Evolutionary conservation across 2,113 vertebrate genomes (phyloP), one percentile per base, ranked within the genome.

Genomic region (Rhinolophus ferrumequinum): DNA sequence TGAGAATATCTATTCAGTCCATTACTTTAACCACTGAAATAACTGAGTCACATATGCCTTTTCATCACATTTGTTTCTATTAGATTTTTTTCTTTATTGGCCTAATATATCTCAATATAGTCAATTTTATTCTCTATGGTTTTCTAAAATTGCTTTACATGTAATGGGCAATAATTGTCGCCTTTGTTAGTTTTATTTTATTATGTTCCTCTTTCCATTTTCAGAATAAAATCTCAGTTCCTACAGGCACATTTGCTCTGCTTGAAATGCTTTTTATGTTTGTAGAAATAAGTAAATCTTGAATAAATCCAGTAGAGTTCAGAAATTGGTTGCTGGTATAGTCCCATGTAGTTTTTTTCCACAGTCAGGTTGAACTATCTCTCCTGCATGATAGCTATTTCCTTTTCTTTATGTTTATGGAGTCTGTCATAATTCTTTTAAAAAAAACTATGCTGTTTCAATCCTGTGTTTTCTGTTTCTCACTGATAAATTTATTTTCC

Each of bases 181-280:
- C n/a, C 33, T 88, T 66, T 33, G 10, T 94, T 89, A 64, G 15
- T 67, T 92, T 81, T 38, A 54, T 84, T 73, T 69, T 96, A 88
- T 89, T 35, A 58, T 6, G 18, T 81, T 44, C 33, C 26, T 89
- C 19, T 86, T 96, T 83, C 16, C 30, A 38, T 83, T 81, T 96
- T 85, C 80, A 83, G 64, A 64, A 47, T 73, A 93, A 90, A 96
- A 84, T 95, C 44, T 38, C 30, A 16, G 35, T 83, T 95, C 21
- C 75, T 87, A 35, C 2, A 90, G 69, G 66, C 76, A 70, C 19
- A 94, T 82, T 92, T 84, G 13, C 82, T 94, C 80, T 90, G 73
- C 47, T 26, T 75, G 76, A 90, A 79, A 69, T 70, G 11, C 11
- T 28, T 77, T 76, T 89, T 75, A 92, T 70, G 52, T 92, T 96